Evolutionary conservation across 2,888 invertebrate genomes (phyloP).

Genomic region (Drosophila testacea): DNA sequence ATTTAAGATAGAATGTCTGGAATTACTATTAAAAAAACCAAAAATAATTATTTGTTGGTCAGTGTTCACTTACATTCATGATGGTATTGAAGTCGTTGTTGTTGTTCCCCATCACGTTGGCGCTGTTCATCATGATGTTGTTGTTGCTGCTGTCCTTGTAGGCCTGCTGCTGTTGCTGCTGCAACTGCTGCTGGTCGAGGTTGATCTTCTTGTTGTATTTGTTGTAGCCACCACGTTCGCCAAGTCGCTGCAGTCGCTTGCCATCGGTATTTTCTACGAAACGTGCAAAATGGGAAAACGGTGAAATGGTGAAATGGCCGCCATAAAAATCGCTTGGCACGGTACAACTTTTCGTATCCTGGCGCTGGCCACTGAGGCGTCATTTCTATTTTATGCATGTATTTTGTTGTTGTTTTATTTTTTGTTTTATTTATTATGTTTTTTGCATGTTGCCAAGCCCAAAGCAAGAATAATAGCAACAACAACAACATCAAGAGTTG

Average conservation of each 20-base stretch:
- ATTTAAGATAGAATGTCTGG: too few species aligned
- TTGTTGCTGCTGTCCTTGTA: constrained; percentile 83
- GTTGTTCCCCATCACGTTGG: constrained; percentile 77
- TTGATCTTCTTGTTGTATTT: constrained; percentile 86
- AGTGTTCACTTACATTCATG: constrained; percentile 81
- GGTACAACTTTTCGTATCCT: constrained; percentile 56
- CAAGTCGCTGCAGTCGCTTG: constrained; percentile 87
- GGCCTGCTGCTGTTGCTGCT: constrained; percentile 78
- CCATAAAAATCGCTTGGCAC: constrained; percentile 62
- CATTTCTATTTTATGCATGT: constrained; percentile 59
- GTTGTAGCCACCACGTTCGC: constrained; percentile 86
- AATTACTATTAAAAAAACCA: too few species aligned
- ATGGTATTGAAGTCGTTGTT: constrained; percentile 83
- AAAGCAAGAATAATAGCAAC: constrained; percentile 24
- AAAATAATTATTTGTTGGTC: not conserved
- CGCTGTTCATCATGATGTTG: constrained; percentile 80
- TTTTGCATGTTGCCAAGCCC: constrained; percentile 19
- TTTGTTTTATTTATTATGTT: constrained; percentile 2
- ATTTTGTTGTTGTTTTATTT: constrained; percentile 13
- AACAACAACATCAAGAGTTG: constrained; percentile 25
- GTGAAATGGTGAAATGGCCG: constrained; percentile 51
- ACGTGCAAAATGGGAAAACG: constrained; percentile 24
- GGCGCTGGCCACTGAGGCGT: constrained; percentile 51
- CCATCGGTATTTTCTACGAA: constrained; percentile 85
- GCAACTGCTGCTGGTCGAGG: constrained; percentile 85